Percentiles rank a stretch among this genome's conserved stretches.
Evolutionary conservation across 2,113 vertebrate species (phyloP).

Genomic region (Lampris incognitus): DNA sequence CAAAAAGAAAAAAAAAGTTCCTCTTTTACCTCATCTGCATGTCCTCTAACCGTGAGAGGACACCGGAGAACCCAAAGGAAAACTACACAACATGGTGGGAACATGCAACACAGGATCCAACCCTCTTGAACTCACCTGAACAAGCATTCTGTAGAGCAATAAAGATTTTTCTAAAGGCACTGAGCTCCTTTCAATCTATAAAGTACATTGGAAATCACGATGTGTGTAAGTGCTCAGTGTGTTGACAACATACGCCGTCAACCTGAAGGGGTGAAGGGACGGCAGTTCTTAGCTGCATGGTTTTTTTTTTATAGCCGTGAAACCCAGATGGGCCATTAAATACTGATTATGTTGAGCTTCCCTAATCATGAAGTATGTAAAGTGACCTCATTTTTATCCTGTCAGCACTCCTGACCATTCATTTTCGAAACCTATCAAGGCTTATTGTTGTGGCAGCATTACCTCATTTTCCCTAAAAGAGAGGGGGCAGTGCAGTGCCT

Average conservation of each 20-base stretch:
- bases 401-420: constrained; percentile 26
- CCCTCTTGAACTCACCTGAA: no score
- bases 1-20: no score
- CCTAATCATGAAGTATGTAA: constrained; percentile 43
- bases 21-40: no score
- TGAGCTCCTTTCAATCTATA: constrained; percentile 9
- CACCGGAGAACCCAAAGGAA: no score
- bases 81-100: no score
- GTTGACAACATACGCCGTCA: not conserved
- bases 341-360: constrained; percentile 31
- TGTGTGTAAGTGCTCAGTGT: constrained; percentile 15
- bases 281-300: constrained; percentile 25
- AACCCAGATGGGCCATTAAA: constrained; percentile 37
- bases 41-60: no score
- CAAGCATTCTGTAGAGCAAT: no score
- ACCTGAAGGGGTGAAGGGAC: constrained; percentile 9
- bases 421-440: constrained; percentile 23
- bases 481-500: no score
- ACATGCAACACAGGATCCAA: no score
- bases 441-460: not conserved
- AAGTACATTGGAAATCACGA: constrained; percentile 32
- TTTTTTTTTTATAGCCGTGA: constrained; percentile 32
- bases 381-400: constrained; percentile 42
- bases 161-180: not conserved
- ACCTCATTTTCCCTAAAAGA: no score